These are phyloP conservation scores for Ceratoteleas bidentatus DNA, from an alignment of 1,140 invertebrate genomes.

Conservation along the genomic window DNA sequence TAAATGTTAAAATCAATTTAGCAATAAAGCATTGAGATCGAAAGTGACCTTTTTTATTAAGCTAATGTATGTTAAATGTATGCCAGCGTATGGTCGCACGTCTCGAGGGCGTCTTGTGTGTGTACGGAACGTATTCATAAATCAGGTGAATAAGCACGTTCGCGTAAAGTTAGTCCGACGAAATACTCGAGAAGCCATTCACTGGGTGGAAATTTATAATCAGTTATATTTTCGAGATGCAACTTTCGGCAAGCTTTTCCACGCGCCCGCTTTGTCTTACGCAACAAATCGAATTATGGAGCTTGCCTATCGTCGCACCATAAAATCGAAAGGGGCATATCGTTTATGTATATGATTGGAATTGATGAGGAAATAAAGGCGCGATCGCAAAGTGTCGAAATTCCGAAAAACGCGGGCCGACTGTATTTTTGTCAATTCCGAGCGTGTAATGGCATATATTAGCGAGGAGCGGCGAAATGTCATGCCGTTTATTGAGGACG, in stretches of 20 bases:
- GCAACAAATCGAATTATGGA: too few species aligned
- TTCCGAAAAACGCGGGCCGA: too few species aligned
- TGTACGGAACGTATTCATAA: slow-evolving; percentile 39
- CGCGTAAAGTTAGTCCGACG: slow-evolving; percentile 9
- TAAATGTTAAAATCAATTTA: slow-evolving; percentile 9
- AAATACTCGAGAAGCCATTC: slow-evolving; percentile 27
- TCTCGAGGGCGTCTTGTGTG: slow-evolving; percentile 23
- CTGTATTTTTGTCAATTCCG: too few species aligned
- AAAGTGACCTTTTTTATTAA: slow-evolving; percentile 51
- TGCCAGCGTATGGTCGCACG: slow-evolving; percentile 19
- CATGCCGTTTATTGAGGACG: too few species aligned
- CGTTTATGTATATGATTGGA: too few species aligned
- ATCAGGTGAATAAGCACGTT: slow-evolving; percentile 44
- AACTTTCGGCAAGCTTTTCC: background rate
- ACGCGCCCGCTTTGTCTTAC: too few species aligned
- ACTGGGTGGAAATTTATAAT: slow-evolving; percentile 10
- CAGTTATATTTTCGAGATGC: slow-evolving; percentile 3
- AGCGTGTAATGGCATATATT: too few species aligned
- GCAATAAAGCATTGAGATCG: slow-evolving; percentile 21
- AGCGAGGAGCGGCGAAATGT: too few species aligned
- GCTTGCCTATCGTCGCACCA: too few species aligned
- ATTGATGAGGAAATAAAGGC: too few species aligned
- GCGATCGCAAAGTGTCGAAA: too few species aligned
- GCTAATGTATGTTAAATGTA: slow-evolving; percentile 49
- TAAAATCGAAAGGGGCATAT: too few species aligned